Evolutionary conservation across 92 coral and sea anemone genomes (phyloP).

Genomic region (Micromussa lordhowensis): DNA sequence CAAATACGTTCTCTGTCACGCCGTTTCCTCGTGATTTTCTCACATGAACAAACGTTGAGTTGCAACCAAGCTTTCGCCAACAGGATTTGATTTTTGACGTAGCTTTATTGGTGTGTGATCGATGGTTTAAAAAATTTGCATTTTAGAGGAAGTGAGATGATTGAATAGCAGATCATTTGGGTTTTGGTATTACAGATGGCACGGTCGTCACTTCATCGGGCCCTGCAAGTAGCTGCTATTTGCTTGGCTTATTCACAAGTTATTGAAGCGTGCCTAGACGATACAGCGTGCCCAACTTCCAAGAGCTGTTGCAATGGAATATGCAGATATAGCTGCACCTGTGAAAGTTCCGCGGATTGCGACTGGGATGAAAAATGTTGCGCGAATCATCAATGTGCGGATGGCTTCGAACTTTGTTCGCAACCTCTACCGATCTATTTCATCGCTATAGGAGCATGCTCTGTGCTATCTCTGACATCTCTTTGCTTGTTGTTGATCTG

Average conservation of each 20-base stretch:
- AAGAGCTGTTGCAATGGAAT: slow-evolving; percentile 42
- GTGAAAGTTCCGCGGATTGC: slow-evolving; percentile 35
- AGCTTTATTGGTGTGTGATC: not conserved
- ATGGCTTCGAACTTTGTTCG: slow-evolving; percentile 27
- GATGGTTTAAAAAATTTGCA: slow-evolving; percentile 28
- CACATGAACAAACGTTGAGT: not conserved
- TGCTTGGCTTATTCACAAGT: not conserved
- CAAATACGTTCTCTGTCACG: not conserved
- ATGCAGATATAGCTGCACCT: slow-evolving; percentile 48
- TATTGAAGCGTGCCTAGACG: slow-evolving; percentile 21
- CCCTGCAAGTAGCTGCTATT: not conserved
- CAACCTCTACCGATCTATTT: slow-evolving; percentile 17
- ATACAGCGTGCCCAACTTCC: slow-evolving; percentile 18
- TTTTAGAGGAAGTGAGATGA: slow-evolving; percentile 3
- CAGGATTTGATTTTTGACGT: slow-evolving; percentile 6
- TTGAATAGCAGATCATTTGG: not conserved
- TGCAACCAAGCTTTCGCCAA: not conserved
- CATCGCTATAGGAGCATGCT: slow-evolving; percentile 20
- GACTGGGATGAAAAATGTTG: slow-evolving; percentile 54
- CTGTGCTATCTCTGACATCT: slow-evolving; percentile 7
- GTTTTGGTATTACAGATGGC: slow-evolving; percentile 15
- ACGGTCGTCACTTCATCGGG: not conserved
- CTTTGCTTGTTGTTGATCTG: slow-evolving; percentile 31
- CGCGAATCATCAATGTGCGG: slow-evolving; percentile 16
- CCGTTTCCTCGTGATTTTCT: not conserved